Evolutionary conservation across 2,888 invertebrate species (phyloP).

Genomic region (Tricholauxania praeusta): DNA sequence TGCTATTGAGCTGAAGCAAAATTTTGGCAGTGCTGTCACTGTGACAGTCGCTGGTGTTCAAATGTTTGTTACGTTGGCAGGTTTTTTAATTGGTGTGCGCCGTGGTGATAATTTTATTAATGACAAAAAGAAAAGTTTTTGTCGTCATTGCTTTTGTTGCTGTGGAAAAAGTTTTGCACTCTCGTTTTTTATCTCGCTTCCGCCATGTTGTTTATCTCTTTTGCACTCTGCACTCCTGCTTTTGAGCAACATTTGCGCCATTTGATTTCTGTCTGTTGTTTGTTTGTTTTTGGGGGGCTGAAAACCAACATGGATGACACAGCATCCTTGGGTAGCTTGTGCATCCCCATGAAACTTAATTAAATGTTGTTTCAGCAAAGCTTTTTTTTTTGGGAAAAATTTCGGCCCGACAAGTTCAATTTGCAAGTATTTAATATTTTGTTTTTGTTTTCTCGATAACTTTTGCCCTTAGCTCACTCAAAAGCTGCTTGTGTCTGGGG

Average conservation of each 20-base stretch:
- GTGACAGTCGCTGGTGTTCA: conserved; percentile 50
- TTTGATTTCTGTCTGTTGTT: background rate
- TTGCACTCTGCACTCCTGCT: conserved; percentile 4
- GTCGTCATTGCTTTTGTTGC: conserved; percentile 38
- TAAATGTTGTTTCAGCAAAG: conserved; percentile 52
- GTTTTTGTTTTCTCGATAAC: background rate
- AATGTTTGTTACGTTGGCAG: conserved; percentile 63
- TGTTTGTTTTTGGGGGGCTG: conserved; percentile 22
- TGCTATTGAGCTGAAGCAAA: background rate
- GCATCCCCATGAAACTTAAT: conserved; percentile 54
- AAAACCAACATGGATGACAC: no score
- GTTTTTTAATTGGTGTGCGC: conserved; percentile 66
- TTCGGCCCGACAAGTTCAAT: conserved; percentile 23
- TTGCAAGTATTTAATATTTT: background rate
- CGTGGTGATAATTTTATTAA: conserved; percentile 67
- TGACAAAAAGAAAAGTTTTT: conserved; percentile 58
- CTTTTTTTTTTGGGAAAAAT: conserved; percentile 4
- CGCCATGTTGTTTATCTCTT: conserved; percentile 1
- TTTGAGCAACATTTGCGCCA: background rate
- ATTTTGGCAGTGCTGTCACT: conserved; percentile 42
- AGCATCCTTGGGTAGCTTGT: background rate
- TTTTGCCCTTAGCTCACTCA: background rate
- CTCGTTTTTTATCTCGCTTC: conserved; percentile 23
- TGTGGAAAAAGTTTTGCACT: conserved; percentile 40
- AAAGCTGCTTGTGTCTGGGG: background rate